A percentile compares a stretch with the other conserved stretches of the same genome.
Conservation (phyloP, 2,113 vertebrate species). For the Bombycilla garrulus region DNA sequence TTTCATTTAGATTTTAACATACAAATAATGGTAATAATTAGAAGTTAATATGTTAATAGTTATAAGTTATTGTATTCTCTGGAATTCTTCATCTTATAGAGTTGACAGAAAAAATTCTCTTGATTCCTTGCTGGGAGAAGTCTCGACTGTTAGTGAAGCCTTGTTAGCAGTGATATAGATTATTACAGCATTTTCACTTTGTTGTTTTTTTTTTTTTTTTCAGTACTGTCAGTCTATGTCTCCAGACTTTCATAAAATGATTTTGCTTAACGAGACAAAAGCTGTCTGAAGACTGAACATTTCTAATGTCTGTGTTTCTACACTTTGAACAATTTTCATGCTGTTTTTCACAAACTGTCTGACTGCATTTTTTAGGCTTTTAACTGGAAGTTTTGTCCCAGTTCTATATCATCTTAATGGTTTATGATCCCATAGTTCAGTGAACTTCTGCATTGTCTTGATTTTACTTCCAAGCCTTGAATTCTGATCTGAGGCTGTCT, state of each 20-base stretch:
- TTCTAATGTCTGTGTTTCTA: background rate
- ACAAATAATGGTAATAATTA: background rate
- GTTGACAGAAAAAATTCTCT: background rate
- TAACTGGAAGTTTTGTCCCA: background rate
- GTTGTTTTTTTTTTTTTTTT: conserved; percentile 14
- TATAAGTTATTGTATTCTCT: background rate
- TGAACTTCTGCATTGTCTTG: conserved; percentile 24
- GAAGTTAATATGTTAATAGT: background rate
- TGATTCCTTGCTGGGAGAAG: background rate
- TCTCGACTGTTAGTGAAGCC: background rate
- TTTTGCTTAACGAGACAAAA: conserved; percentile 27
- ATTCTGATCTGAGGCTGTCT: background rate
- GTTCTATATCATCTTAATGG: background rate
- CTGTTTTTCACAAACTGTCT: conserved; percentile 15
- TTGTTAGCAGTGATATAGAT: background rate
- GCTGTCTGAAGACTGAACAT: background rate
- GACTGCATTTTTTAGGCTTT: conserved; percentile 1
- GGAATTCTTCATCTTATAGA: background rate
- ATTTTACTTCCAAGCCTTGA: conserved; percentile 15
- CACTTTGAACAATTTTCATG: conserved; percentile 22
- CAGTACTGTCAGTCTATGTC: background rate
- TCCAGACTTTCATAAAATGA: background rate
- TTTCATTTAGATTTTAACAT: background rate
- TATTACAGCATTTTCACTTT: background rate
- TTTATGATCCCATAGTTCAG: conserved; percentile 31